Evolutionary conservation across 2,113 vertebrate genomes (phyloP).

Genomic region (Phrynocephalus versicolor): DNA sequence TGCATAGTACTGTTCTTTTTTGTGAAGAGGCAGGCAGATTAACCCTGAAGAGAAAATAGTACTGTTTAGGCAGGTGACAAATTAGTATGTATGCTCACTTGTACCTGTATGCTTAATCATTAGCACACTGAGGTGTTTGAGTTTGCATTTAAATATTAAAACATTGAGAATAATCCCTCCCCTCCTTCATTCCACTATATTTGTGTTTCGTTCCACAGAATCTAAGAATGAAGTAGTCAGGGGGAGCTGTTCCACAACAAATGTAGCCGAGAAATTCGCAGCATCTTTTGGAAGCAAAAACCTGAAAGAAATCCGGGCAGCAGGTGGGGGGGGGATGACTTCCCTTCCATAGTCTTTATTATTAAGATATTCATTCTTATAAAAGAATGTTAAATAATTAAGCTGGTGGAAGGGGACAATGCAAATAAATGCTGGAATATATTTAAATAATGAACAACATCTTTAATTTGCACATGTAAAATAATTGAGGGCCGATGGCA

Average conservation of each 20-base stretch:
- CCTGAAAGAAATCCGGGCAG: slow-evolving; percentile 3
- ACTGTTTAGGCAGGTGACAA: background rate
- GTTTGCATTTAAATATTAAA: background rate
- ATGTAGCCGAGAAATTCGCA: slow-evolving; percentile 52
- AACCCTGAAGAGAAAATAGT: slow-evolving; percentile 18
- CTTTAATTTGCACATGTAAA: slow-evolving; percentile 69
- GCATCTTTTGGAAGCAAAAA: slow-evolving; percentile 68
- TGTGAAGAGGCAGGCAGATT: background rate
- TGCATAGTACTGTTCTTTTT: slow-evolving; percentile 1
- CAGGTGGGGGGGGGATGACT: background rate
- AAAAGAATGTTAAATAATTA: slow-evolving; percentile 75
- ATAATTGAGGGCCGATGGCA: slow-evolving; percentile 66
- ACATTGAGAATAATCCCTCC: slow-evolving; percentile 21
- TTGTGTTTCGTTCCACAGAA: slow-evolving; percentile 58
- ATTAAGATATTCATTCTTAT: slow-evolving; percentile 80
- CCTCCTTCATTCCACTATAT: slow-evolving; percentile 14
- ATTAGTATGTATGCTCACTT: background rate
- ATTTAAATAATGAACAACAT: slow-evolving; percentile 79
- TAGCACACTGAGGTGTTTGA: background rate
- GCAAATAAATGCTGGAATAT: slow-evolving; percentile 74
- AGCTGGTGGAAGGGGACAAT: slow-evolving; percentile 62
- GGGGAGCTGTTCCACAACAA: slow-evolving; percentile 84
- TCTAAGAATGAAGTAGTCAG: slow-evolving; percentile 75
- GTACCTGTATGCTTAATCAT: background rate
- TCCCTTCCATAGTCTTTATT: slow-evolving; percentile 61